phyloP scores from a whole-genome alignment of 2,888 invertebrate genomes.

The Gnatocerus cornutus region DNA sequence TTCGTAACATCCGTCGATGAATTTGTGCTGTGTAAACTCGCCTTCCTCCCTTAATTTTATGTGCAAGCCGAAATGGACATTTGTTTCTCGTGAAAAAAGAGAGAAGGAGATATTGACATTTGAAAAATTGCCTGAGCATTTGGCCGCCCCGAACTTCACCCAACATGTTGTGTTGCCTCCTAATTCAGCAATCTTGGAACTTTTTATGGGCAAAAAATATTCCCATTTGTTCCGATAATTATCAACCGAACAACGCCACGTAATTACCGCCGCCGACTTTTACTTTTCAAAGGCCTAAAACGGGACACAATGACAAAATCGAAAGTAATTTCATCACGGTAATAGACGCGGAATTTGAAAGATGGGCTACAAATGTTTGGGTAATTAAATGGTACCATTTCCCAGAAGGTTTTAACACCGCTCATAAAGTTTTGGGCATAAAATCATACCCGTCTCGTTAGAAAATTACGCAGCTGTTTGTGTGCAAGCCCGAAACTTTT shows the following conservation, averaged over 20 bases:
- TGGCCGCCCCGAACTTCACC: conserved; percentile 47
- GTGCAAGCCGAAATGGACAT: conserved; percentile 51
- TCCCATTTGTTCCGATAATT: conserved; percentile 40
- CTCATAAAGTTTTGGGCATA: conserved; percentile 40
- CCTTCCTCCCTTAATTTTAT: conserved; percentile 46
- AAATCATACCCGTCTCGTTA: conserved; percentile 38
- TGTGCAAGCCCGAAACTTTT: conserved; percentile 8
- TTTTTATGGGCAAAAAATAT: conserved; percentile 45
- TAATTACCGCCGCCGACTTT: conserved; percentile 10
- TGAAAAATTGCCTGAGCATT: conserved; percentile 51
- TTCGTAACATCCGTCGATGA: conserved; percentile 13
- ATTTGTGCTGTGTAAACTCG: conserved; percentile 38
- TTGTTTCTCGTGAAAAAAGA: conserved; percentile 48
- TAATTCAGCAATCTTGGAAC: conserved; percentile 37
- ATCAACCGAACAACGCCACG: conserved; percentile 16
- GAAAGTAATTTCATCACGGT: conserved; percentile 21
- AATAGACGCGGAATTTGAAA: too few species aligned
- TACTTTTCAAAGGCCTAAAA: conserved; percentile 2
- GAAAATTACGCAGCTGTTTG: conserved; percentile 43
- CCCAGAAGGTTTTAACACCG: conserved; percentile 37
- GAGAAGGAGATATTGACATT: conserved; percentile 49
- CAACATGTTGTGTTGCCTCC: conserved; percentile 47
- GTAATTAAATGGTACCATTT: conserved; percentile 29
- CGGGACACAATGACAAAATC: conserved; percentile 23
- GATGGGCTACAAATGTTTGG: conserved; percentile 3